phyloP scores from a whole-genome alignment of 1,140 invertebrate genomes.

The Rhyzopertha dominica region DNA sequence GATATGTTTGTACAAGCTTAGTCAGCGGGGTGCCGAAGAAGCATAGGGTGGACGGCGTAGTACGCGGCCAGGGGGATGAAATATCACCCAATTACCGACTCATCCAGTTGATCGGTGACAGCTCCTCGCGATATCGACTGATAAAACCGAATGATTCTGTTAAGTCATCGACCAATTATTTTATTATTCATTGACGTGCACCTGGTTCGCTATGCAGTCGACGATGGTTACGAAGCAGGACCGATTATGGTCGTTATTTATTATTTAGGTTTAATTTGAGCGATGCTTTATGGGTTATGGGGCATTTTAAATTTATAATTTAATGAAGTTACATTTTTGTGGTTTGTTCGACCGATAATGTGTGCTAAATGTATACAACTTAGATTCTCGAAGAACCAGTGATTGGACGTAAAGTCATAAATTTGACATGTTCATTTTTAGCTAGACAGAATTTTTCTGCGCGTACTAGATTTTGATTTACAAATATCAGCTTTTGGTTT shows the following conservation, averaged over 20 bases:
- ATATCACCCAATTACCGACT: conserved; percentile 26
- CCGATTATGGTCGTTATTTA: conserved; percentile 10
- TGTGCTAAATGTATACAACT: too few relatives aligned
- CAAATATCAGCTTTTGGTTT: too few relatives aligned
- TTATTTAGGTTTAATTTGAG: conserved; percentile 17
- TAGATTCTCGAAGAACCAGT: too few relatives aligned
- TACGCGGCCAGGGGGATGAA: too few relatives aligned
- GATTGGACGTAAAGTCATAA: too few relatives aligned
- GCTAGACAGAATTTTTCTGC: too few relatives aligned
- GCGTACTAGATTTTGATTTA: too few relatives aligned
- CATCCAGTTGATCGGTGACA: conserved; percentile 23
- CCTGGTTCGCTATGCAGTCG: conserved; percentile 16
- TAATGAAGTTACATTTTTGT: conserved; percentile 2
- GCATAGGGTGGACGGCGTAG: too few relatives aligned
- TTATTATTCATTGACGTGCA: conserved; percentile 25
- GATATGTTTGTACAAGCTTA: too few relatives aligned
- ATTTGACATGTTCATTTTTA: too few relatives aligned
- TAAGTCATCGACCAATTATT: conserved; percentile 28
- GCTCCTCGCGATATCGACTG: conserved; percentile 18
- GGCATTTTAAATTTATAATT: neutral
- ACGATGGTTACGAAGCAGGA: conserved; percentile 12
- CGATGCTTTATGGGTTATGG: neutral
- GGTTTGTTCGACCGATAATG: too few relatives aligned
- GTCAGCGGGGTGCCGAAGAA: too few relatives aligned
- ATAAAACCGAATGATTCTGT: conserved; percentile 23